These are phyloP conservation scores for Tortrix viridana DNA, from an alignment of 2,888 invertebrate genomes.

Conservation along the genomic window DNA sequence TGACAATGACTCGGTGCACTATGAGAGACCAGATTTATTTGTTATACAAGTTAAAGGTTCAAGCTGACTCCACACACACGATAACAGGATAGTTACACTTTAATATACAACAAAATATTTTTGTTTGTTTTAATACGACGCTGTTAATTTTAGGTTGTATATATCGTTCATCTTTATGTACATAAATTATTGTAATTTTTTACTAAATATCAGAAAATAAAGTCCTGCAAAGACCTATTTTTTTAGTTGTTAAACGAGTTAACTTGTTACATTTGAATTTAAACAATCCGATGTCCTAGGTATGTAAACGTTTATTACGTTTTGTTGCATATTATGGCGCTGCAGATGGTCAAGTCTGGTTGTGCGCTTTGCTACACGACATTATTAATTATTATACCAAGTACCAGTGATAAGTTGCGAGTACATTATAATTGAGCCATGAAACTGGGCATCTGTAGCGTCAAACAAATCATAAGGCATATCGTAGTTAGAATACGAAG, in stretches of 20 bases:
- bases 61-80: constrained; percentile 13
- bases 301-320: constrained; percentile 27
- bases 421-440: not conserved
- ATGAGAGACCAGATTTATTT: constrained; percentile 20
- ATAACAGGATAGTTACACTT: constrained; percentile 28
- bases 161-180: constrained; percentile 56
- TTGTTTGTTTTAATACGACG: constrained; percentile 24
- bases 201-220: constrained; percentile 79
- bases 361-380: not conserved
- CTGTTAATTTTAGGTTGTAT: constrained; percentile 37
- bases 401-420: not conserved
- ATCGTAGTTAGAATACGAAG: not conserved
- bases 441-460: not conserved
- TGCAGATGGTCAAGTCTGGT: constrained; percentile 8
- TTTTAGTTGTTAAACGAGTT: constrained; percentile 51
- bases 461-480: not conserved
- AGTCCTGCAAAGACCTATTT: constrained; percentile 66
- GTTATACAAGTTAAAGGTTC: constrained; percentile 22
- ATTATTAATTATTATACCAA: no score
- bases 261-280: constrained; percentile 11
- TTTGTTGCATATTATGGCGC: constrained; percentile 4
- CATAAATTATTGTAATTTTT: constrained; percentile 79
- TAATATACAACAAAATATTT: constrained; percentile 18
- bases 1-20: constrained; percentile 4
- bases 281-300: constrained; percentile 32